Evolutionary conservation across 2,888 invertebrate genomes (phyloP).

Genomic region (Rhabditoides inermis): DNA sequence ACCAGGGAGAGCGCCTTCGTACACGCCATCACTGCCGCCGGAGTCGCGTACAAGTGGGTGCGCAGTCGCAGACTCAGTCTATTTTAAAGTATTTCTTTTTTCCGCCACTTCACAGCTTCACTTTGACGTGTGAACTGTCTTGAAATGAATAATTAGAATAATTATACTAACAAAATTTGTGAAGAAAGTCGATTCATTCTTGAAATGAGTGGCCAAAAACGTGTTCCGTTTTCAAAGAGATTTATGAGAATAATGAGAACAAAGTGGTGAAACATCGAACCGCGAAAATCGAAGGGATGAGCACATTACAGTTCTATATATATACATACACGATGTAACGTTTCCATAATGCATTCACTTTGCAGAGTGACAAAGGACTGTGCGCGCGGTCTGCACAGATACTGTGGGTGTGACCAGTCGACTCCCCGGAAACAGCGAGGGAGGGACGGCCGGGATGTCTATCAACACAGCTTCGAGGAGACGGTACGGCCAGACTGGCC

Average conservation of each 20-base stretch:
- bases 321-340: constrained; percentile 54
- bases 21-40: constrained; percentile 46
- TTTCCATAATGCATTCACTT: constrained; percentile 54
- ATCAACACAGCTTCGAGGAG: neutral
- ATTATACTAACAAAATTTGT: no score
- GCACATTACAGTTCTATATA: constrained; percentile 50
- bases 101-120: neutral
- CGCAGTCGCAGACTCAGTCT: no score
- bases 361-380: constrained; percentile 56
- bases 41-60: no score
- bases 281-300: neutral
- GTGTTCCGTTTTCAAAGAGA: neutral
- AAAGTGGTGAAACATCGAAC: no score
- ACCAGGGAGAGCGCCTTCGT: constrained; percentile 49
- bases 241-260: neutral
- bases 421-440: constrained; percentile 1
- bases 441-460: neutral
- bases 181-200: no score
- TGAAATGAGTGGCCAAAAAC: neutral
- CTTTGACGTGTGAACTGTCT: no score
- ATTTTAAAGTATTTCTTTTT: neutral
- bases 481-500: no score
- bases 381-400: constrained; percentile 53
- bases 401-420: constrained; percentile 56
- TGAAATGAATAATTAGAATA: no score